phyloP scores from a whole-genome alignment of 1,140 invertebrate species.

The Plectrocnemia conspersa region DNA sequence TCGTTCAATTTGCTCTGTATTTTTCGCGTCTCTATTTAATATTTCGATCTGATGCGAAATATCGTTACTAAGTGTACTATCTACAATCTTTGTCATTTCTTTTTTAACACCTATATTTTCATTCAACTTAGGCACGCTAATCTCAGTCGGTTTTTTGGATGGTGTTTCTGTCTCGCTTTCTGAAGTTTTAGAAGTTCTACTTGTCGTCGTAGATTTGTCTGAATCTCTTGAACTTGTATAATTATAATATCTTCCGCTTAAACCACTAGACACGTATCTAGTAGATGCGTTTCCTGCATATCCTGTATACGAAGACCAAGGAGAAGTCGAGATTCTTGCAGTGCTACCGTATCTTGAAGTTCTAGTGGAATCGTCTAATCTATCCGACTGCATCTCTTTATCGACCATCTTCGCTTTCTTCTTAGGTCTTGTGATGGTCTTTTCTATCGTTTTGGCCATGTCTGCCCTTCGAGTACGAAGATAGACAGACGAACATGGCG shows the following conservation, averaged over 20 bases:
- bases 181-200: constrained; percentile 32
- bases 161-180: constrained; percentile 2
- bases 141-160: background rate
- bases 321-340: constrained; percentile 53
- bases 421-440: constrained; percentile 56
- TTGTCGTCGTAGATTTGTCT: constrained; percentile 25
- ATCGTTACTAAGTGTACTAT: no score
- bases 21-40: no score
- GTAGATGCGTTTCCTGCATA: constrained; percentile 48
- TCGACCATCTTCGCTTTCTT: constrained; percentile 55
- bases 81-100: no score
- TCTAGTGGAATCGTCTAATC: constrained; percentile 58
- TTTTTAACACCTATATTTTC: no score
- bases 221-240: constrained; percentile 39
- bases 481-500: constrained; percentile 61
- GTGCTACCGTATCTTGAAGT: constrained; percentile 56
- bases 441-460: constrained; percentile 64
- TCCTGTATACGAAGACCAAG: constrained; percentile 60
- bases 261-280: constrained; percentile 43
- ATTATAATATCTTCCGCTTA: constrained; percentile 35
- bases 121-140: no score
- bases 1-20: no score
- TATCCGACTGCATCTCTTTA: constrained; percentile 65
- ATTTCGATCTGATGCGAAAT: no score
- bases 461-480: constrained; percentile 63